These are phyloP conservation scores for Argentina silus DNA, from an alignment of 2,797 vertebrate species.

Conservation along the genomic window DNA sequence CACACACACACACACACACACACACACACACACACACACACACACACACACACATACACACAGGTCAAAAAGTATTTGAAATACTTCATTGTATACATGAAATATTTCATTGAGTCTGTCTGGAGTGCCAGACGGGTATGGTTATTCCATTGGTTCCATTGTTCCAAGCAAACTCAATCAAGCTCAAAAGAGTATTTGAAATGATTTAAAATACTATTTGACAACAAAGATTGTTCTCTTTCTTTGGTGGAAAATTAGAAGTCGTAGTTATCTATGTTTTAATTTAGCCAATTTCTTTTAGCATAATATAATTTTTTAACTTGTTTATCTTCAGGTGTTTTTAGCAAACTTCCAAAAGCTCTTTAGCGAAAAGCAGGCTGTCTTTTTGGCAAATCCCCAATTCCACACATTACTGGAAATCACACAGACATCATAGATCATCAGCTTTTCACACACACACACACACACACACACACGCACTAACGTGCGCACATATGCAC, in stretches of 20 bases:
- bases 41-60: slow-evolving; percentile 21
- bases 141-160: no score
- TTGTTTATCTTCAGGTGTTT: slow-evolving; percentile 5
- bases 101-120: no score
- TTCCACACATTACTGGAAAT: slow-evolving; percentile 5
- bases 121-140: no score
- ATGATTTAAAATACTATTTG: no score
- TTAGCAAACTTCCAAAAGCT: neutral
- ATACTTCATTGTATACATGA: no score
- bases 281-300: neutral
- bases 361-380: neutral
- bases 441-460: neutral
- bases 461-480: neutral
- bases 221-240: neutral
- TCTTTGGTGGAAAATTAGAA: neutral
- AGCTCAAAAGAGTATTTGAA: no score
- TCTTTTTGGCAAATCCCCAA: neutral
- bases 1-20: neutral
- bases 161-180: no score
- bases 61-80: no score
- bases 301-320: neutral
- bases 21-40: neutral
- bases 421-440: slow-evolving; percentile 11
- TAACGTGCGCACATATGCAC: neutral
- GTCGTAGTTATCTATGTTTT: neutral